Evolutionary conservation across 2,113 vertebrate genomes (phyloP), one percentile per base, ranked within the genome.

Genomic region (Pangasianodon gigas): DNA sequence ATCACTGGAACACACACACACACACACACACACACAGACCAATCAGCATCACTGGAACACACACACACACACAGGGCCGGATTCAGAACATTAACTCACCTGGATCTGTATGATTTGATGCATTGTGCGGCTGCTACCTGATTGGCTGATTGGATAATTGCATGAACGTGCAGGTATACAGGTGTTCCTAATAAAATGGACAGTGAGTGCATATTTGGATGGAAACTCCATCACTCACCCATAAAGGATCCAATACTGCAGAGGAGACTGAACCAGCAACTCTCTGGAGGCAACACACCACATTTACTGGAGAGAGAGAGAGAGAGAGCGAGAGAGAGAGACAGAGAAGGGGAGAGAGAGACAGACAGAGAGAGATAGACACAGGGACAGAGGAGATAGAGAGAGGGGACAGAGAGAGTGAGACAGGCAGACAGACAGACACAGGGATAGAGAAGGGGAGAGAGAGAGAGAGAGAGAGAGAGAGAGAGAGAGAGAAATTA

Each of bases 251-350:
- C 96, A 0, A 96, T 94, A 92, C 96, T 98, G 95, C 97, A 97
- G 90, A 97, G 96, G 87, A 98, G 96, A 91, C 97, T 97, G 96
- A 98, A 98, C 91, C 97, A 97, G 94, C 97, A 97, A 92, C 97
- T 98, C 93, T 97, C 97, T 0, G 97, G 97, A 24, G 97, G 97
- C 69, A 97, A 92, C 11, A 96, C 97, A 44, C 97, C 97, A 93
- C 97, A 97, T 91, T 97, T 98, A 94, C 97, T 98, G 93, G 0
- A 92, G 2, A 48, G 51, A 91, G 89, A 90, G 6, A 86, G 60
- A 90, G 16, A 91, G 80, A 90, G 32, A 83, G 9, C 81, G 10
- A 67, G 62, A 67, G 2, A 67, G 62, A n/a, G 29, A 67, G 29
- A 7, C 0, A 56, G 46, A 71, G 29, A 79, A 4, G n/a, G 62